Evolutionary conservation across 2,888 invertebrate species (phyloP).

Genomic region (Lasius fuliginosus): DNA sequence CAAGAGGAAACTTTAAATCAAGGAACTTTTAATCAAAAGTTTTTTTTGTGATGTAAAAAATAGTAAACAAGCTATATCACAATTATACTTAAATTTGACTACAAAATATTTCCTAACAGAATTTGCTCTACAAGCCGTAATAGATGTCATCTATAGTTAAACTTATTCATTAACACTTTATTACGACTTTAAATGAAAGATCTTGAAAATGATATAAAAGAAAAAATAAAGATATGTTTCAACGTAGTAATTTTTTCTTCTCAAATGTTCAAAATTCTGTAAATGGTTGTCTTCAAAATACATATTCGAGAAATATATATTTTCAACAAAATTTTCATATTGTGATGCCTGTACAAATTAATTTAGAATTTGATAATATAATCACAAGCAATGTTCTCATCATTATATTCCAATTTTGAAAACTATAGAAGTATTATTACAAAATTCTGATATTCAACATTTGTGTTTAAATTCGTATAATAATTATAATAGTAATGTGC

Average conservation of each 20-base stretch:
- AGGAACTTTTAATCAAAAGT: no score
- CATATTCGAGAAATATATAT: neutral
- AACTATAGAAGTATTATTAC: constrained; percentile 8
- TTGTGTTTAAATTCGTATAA: constrained; percentile 19
- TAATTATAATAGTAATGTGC: neutral
- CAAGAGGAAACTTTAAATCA: neutral
- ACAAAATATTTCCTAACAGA: constrained; percentile 45
- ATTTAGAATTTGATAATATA: constrained; percentile 5
- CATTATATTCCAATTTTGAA: constrained; percentile 22
- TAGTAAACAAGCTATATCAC: constrained; percentile 4
- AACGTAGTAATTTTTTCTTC: neutral
- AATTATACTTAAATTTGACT: constrained; percentile 23
- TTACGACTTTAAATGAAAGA: constrained; percentile 22
- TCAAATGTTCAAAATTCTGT: neutral
- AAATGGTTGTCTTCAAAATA: constrained; percentile 10
- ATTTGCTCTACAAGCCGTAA: constrained; percentile 13
- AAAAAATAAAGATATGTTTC: constrained; percentile 6
- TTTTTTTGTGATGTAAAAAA: neutral
- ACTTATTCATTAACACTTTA: constrained; percentile 23
- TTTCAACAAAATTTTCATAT: neutral
- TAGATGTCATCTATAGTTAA: constrained; percentile 25
- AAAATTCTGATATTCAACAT: neutral
- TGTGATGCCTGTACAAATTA: constrained; percentile 5
- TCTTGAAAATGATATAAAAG: constrained; percentile 7
- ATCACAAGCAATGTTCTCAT: constrained; percentile 3